Conservation (phyloP, 2,888 invertebrate species). For the Platerodrilus igneus region DNA sequence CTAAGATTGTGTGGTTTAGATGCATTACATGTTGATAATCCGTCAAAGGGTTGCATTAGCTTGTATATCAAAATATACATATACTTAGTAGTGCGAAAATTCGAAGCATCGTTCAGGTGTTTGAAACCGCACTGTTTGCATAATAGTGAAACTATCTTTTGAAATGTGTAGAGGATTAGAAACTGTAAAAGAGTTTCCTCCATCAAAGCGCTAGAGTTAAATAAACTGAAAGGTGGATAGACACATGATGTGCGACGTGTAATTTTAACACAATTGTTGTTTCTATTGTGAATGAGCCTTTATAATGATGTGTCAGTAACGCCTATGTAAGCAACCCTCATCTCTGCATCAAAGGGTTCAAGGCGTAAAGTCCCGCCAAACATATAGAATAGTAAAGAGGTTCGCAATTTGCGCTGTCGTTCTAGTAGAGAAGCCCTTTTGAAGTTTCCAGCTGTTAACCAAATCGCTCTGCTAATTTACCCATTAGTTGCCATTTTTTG, state of each 20-base stretch:
- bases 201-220: no score
- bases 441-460: constrained; percentile 22
- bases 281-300: constrained; percentile 19
- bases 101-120: constrained; percentile 11
- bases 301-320: constrained; percentile 21
- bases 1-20: constrained; percentile 11
- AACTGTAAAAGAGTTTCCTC: no score
- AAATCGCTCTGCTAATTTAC: constrained; percentile 20
- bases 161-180: no score
- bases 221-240: no score
- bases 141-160: no score
- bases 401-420: constrained; percentile 22
- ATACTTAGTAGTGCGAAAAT: constrained; percentile 6
- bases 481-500: constrained; percentile 9
- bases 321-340: constrained; percentile 24
- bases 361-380: constrained; percentile 24
- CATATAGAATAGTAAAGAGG: constrained; percentile 25
- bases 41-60: constrained; percentile 14
- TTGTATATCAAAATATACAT: constrained; percentile 6
- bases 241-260: no score
- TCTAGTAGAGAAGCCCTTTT: constrained; percentile 24
- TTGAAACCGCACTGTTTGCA: no score
- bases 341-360: constrained; percentile 23
- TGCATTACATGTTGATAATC: constrained; percentile 15
- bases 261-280: constrained; percentile 11